These are phyloP conservation scores for Pogonognathellus flavescens DNA, from an alignment of 1,140 invertebrate genomes.

Conservation along the genomic window DNA sequence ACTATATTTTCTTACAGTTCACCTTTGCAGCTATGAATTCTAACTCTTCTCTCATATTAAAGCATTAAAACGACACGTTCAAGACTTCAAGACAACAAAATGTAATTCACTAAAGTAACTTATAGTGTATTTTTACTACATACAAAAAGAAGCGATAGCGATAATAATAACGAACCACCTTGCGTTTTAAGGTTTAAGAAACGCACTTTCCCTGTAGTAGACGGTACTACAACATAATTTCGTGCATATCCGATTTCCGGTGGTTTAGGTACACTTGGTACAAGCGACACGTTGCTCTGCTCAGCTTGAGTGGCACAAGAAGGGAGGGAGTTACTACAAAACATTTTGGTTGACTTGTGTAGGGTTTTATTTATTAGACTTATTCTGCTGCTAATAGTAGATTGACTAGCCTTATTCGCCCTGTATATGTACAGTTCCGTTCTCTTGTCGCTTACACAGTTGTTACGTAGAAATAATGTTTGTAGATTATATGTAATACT, in stretches of 20 bases:
- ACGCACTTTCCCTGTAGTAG: background rate
- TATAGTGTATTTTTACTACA: background rate
- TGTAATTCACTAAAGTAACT: background rate
- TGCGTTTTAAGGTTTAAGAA: constrained; percentile 34
- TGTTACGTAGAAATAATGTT: too few species aligned
- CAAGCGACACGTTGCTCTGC: constrained; percentile 10
- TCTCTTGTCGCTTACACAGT: background rate
- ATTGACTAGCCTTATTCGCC: too few species aligned
- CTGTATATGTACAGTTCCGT: background rate
- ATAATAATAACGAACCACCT: background rate
- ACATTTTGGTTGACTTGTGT: too few species aligned
- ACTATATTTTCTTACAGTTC: too few species aligned
- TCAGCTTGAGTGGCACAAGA: constrained; percentile 1
- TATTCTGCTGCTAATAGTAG: too few species aligned
- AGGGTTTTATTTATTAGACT: too few species aligned
- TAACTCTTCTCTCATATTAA: too few species aligned
- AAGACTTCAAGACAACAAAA: too few species aligned
- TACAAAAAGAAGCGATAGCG: background rate
- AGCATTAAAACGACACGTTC: too few species aligned
- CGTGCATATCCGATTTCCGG: constrained; percentile 62
- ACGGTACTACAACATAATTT: constrained; percentile 32
- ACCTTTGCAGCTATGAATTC: too few species aligned
- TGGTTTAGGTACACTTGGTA: constrained; percentile 30
- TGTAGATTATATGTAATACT: too few species aligned
- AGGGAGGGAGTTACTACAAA: constrained; percentile 15